Conservation (phyloP, 2,113 vertebrate genomes). For the Thunnus thynnus region DNA sequence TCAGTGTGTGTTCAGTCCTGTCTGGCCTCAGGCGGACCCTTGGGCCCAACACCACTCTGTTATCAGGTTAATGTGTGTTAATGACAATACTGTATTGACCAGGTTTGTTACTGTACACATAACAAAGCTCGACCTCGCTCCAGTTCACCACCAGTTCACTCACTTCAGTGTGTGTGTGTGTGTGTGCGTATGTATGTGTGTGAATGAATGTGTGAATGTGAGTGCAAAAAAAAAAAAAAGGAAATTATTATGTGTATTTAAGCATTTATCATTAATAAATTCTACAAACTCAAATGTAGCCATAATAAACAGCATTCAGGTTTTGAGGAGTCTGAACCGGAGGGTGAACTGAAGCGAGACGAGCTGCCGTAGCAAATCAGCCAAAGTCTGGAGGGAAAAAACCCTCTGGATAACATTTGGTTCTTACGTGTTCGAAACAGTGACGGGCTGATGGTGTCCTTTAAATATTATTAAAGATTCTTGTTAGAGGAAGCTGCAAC, state of each 20-base stretch:
- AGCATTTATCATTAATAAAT: background rate
- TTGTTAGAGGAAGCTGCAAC: slow-evolving; percentile 9
- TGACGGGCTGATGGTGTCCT: background rate
- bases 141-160: slow-evolving; percentile 15
- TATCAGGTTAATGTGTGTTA: slow-evolving; percentile 44
- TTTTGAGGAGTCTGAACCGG: background rate
- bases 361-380: slow-evolving; percentile 22
- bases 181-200: background rate
- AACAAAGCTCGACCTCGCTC: background rate
- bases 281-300: slow-evolving; percentile 8
- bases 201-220: no score
- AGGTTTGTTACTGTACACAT: slow-evolving; percentile 36
- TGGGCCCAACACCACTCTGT: slow-evolving; percentile 44
- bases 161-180: background rate
- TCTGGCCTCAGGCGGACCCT: slow-evolving; percentile 41
- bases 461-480: slow-evolving; percentile 5
- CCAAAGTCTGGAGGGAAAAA: slow-evolving; percentile 23
- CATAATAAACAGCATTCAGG: slow-evolving; percentile 57
- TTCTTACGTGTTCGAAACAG: background rate
- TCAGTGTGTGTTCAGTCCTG: slow-evolving; percentile 35
- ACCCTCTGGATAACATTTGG: background rate
- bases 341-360: background rate
- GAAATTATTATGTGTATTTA: background rate
- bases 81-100: slow-evolving; percentile 36
- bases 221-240: no score